A percentile compares a stretch with the other conserved stretches of the same genome.
Evolutionary conservation across 2,797 vertebrate genomes (phyloP).

Genomic region (Sebastes wilsoni): DNA sequence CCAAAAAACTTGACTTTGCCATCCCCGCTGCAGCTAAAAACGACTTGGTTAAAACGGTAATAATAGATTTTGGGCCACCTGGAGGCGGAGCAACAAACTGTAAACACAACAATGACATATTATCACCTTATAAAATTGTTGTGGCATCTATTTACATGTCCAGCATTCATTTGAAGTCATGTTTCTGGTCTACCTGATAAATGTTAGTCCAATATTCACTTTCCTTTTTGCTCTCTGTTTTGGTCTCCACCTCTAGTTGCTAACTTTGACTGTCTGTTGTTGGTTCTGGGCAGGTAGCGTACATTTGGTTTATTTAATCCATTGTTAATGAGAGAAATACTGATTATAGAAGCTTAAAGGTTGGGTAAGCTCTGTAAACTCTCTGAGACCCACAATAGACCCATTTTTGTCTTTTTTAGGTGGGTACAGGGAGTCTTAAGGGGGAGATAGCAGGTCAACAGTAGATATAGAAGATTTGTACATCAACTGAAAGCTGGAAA

Average conservation of each 20-base stretch:
- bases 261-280: not conserved
- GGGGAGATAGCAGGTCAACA: no score
- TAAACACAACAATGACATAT: not conserved
- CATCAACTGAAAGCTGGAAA: no score
- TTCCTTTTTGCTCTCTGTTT: not conserved
- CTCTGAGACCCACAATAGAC: no score
- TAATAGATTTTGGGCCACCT: not conserved
- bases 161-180: not conserved
- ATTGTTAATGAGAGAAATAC: not conserved
- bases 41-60: not conserved
- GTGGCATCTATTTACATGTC: not conserved
- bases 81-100: not conserved
- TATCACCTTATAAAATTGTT: not conserved
- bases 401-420: no score
- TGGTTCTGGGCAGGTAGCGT: no score
- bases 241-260: not conserved
- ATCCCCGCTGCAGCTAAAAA: not conserved
- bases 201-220: not conserved
- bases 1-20: not conserved
- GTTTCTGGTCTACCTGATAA: not conserved
- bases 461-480: no score
- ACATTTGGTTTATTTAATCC: not conserved
- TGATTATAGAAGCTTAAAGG: not conserved
- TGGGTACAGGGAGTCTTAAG: no score
- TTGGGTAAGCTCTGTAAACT: not conserved